Base-by-base conservation (phyloP, 2,797 vertebrate genomes). In the Neopelma chrysocephalum region DNA sequence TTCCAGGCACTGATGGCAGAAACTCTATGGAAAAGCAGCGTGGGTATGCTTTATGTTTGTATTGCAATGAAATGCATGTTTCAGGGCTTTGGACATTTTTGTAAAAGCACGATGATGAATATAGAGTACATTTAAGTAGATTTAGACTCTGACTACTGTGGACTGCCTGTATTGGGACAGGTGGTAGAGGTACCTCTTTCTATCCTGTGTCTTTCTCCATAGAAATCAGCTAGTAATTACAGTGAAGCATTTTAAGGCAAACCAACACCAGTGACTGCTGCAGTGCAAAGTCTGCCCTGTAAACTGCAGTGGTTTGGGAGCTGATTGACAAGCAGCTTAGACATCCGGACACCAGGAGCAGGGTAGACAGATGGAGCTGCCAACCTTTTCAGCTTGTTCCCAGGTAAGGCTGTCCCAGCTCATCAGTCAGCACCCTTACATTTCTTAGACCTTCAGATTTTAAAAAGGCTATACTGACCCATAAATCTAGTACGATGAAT, bases 251-350 rank as follows among this genome's bases (percentile, higher is more conserved):
- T 92, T 89, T 82, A 89, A 93, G 40, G 60, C 48, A 92, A 92
- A 89, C 29, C 43, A 70, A 54, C 8, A 15, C 66, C 32, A 9
- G 22, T 57, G 56, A 82, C 1, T 14, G 32, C 36, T 80, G 81
- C 71, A 42, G 71, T 73, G 42, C 80, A 73, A 93, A 93, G 43
- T 26, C 78, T 92, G 70, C 64, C 62, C 88, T 89, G 83, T 89
- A 93, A 92, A 82, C 75, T 87, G 81, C 53, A 62, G 56, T 82
- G 58, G 5, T 81, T 61, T 82, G 75, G 77, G 56, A 92, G 66
- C 69, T 95, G 95, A 96, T 12, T 94, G 90, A 96, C 92, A 96
- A 73, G 73, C 40, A 91, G 64, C 48, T 94, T 82, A 94, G 94
- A 91, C 43, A 80, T 92, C 89, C 89, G 89, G 90, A 90, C 64